Base-by-base conservation (phyloP, 2,888 invertebrate species). In the Melanotus villosus region DNA sequence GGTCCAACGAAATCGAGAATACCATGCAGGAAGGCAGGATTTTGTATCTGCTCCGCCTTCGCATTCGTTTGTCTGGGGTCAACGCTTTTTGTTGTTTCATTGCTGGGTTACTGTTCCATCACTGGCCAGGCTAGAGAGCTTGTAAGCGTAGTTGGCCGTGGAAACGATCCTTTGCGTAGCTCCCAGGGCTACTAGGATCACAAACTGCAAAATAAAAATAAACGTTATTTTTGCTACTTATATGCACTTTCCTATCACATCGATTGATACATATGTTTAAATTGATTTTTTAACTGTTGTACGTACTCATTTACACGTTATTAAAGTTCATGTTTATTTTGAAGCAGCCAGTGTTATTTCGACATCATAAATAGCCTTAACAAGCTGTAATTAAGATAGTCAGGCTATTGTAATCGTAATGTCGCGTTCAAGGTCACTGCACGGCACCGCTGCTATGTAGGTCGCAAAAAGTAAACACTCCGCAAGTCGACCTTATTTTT, bases 61-160 rank as follows among this genome's bases (percentile, higher is more conserved):
- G 7, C 26, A 43, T 58, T 38, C 63, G 41, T 54, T 66, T 69
- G 41, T 54, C 66, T 58, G 56, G 72, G 72, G 69, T 72, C 72
- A 72, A 69, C 47, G 72, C 56, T 63, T 72, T 65, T 65, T 66
- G 57, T 59, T 52, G 63, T 70, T 70, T 70, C 70, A 70, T 66
- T 70, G 70, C 66, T 70, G 57, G 65, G 70, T 65, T 70, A 62
- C 67, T 56, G 56, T 68, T 68, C 45, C 45, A 62, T n/a, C 60
- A 23, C 3, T 45, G 59, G 43, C 32, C 21, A 30, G 30, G 43
- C 26, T 4, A 10, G 14, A 57, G n/a, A n/a, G 57, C 12, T 38
- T 50, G 18, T 12, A 54, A 41, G 19, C 38, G 16, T 45, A 57
- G 21, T 47, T 38, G 47, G 41, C 60, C 5, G 9, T 60, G 52